Evolutionary conservation across 2,888 invertebrate genomes (phyloP), one percentile per base, ranked within the genome.

Genomic region (Drosophila mercatorum): DNA sequence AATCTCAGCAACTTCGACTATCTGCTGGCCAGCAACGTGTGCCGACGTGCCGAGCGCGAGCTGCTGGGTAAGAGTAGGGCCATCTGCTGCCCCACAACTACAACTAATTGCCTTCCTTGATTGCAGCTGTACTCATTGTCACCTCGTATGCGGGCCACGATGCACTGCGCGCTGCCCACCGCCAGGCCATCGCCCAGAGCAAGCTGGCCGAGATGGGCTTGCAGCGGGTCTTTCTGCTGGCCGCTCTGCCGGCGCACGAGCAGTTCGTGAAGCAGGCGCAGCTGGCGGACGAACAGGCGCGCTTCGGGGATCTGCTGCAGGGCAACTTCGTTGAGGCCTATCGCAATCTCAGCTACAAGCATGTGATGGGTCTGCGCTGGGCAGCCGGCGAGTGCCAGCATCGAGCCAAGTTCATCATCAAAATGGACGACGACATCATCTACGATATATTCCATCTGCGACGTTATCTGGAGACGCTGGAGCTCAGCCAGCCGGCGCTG

Each of bases 341-440:
- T 84, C 94, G 95, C 83, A 97, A 97, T 92, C 92, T 97, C n/a
- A 97, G 96, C 4, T 95, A 95, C 81, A 97, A 97, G 92, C 97
- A 97, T 88, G 91, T 96, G 0, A 97, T 97, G 96, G 97, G 97
- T 0, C 91, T 97, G 43, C 94, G 94, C 80, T 97, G 97, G 97
- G 95, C 95, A 0, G 93, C 94, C 0, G 93, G 93, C n/a, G 93
- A 94, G 81, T 97, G 97, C 85, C 38, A 38, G 40, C 88, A 86
- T 1, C 92, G 93, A 12, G 94, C 95, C 2, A 94, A 94, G 67
- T 96, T 94, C 81, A 93, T 97, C 36, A 94, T 97, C 38, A 97
- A 97, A 94, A 95, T 96, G 92, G 97, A 97, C 90, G 97, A 97
- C 90, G 97, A 97, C 88, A 96, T 95, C 53, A 95, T 96, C 5